Base-by-base conservation (phyloP, 1,140 invertebrate genomes). In the Platyscapa corneri region DNA sequence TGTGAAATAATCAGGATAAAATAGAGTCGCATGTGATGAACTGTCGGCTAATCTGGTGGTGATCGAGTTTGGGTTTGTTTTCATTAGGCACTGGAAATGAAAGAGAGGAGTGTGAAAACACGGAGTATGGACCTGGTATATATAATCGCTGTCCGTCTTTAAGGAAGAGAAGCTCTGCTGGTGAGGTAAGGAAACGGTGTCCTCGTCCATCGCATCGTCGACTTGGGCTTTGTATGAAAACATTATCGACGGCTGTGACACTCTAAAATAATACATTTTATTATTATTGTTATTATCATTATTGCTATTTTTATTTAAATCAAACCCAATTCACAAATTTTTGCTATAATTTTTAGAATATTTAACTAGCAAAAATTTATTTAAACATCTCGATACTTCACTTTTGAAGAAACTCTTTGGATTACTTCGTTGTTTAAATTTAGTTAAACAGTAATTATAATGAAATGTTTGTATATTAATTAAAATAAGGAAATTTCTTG, bases 211-310 rank as follows among this genome's bases (percentile, higher is more conserved):
- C 14, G 94, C 94, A 90, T 97, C 96, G 90, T 97, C 96, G 89
- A 96, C 95, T 90, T 97, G 96, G 70, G 96, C 95, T 93, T 97
- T 97, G 92, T 97, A 97, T 32, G 96, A 97, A 93, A 97, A 97
- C 94, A 96, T 95, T 89, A 97, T 96, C 88, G 95, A 95, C 42
- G 96, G 95, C 89, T 96, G 96, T 10, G 96, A 95, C 18, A 96
- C 94, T 89, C 96, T 97, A 93, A 92, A 95, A 91, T 86, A 64
- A 23, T 27, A 18, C n/a, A 70, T 84, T 82, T 80, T 56, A 42
- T 30, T 30, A 60, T 83, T 56, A 42, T 30, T 30, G 53, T 83
- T 83, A 72, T 67, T 78, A 75, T 75, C 8, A 0, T 74, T n/a
- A 14, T 42, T 42, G 7, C 18, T 7, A 72, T 72, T 39, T 39